Percentiles rank a stretch among this genome's conserved stretches.
These are phyloP conservation scores for Nothocercus julius DNA, from an alignment of 2,113 vertebrate genomes.

Conservation along the genomic window DNA sequence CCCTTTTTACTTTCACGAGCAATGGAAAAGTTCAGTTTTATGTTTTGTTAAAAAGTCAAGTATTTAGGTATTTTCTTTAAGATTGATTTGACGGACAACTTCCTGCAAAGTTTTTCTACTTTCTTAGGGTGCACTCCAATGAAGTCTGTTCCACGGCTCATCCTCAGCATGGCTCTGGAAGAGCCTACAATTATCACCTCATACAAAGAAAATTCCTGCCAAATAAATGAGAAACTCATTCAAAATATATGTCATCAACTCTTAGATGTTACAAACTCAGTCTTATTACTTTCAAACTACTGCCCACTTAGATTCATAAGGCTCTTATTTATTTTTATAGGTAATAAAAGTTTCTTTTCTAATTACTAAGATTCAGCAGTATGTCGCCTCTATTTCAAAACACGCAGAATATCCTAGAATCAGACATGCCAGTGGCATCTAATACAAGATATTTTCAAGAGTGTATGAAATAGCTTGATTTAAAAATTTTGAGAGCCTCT, in stretches of 20 bases:
- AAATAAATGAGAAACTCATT: background rate
- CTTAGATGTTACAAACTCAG: background rate
- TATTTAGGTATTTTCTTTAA: background rate
- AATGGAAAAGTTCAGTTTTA: background rate
- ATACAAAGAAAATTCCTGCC: background rate
- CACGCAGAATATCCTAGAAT: background rate
- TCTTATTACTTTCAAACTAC: background rate
- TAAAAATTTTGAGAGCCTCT: background rate
- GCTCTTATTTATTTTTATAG: background rate
- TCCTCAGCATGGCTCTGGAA: background rate
- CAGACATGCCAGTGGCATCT: too few species aligned
- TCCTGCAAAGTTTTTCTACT: background rate
- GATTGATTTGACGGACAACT: background rate
- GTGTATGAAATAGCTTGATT: background rate
- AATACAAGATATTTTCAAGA: background rate
- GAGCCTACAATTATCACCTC: background rate
- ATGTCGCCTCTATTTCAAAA: background rate
- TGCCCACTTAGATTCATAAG: background rate
- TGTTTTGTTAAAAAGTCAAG: background rate
- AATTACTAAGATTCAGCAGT: background rate
- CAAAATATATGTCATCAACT: background rate
- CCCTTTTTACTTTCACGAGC: background rate
- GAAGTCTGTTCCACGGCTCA: background rate
- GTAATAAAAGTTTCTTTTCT: background rate
- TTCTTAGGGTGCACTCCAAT: background rate